phyloP scores from a whole-genome alignment of 2,888 invertebrate species.

The Noctua pronuba region DNA sequence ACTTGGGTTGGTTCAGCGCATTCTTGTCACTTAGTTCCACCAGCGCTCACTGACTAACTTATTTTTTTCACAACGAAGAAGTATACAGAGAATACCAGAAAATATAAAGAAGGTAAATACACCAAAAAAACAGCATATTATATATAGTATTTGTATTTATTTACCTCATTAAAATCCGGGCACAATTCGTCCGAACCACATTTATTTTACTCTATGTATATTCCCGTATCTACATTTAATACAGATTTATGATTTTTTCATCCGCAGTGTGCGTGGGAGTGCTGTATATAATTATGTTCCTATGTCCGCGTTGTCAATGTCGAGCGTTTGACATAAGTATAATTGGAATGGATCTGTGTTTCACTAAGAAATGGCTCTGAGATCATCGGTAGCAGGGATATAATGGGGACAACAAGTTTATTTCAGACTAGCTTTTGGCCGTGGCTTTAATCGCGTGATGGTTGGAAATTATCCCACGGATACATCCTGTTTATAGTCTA shows the following conservation, averaged over 20 bases:
- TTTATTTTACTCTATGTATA: slow-evolving; percentile 11
- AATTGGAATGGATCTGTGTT: slow-evolving; percentile 57
- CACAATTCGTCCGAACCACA: slow-evolving; percentile 15
- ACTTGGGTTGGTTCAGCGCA: not conserved
- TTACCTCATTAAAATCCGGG: slow-evolving; percentile 11
- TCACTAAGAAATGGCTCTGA: slow-evolving; percentile 39
- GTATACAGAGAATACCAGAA: not conserved
- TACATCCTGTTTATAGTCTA: not conserved
- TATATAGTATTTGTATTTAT: slow-evolving; percentile 10
- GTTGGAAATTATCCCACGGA: not conserved
- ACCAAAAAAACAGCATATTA: not conserved
- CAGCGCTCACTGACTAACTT: not conserved
- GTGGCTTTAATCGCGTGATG: not conserved
- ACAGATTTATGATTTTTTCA: slow-evolving; percentile 59
- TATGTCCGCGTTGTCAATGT: slow-evolving; percentile 59
- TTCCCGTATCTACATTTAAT: slow-evolving; percentile 34
- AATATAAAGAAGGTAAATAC: not conserved
- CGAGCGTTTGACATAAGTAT: slow-evolving; percentile 52
- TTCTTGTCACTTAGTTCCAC: not conserved
- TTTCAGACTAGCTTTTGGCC: not conserved
- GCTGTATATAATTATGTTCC: slow-evolving; percentile 45
- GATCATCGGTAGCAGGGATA: slow-evolving; percentile 30
- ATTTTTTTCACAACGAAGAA: too few species aligned
- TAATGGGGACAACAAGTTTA: slow-evolving; percentile 10
- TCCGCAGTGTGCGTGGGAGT: slow-evolving; percentile 40